Conservation (phyloP, 2,888 invertebrate species). For the Acrobasis repandana region DNA sequence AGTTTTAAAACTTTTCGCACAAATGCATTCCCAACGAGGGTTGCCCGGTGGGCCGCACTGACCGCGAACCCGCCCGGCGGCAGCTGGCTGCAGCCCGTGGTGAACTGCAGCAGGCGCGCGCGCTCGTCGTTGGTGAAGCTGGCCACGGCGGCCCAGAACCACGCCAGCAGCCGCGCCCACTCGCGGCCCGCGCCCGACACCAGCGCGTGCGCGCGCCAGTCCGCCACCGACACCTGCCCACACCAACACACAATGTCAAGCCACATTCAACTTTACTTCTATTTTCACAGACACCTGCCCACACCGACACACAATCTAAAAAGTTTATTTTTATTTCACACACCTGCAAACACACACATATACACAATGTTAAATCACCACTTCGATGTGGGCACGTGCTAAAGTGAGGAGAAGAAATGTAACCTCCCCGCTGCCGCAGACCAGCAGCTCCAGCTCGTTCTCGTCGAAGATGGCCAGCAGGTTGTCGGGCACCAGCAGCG, state of each 20-base stretch:
- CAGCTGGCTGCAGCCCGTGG: conserved; percentile 95
- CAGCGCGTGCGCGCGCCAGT: conserved; percentile 94
- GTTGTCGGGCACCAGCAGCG: conserved; percentile 95
- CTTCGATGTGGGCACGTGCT: too few species aligned
- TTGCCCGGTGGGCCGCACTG: too few species aligned
- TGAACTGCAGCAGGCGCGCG: conserved; percentile 95
- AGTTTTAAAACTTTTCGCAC: too few species aligned
- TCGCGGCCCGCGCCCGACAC: conserved; percentile 91
- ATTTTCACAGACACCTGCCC: too few species aligned
- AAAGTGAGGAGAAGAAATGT: neutral
- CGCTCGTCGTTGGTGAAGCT: conserved; percentile 96
- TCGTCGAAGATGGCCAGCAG: conserved; percentile 97
- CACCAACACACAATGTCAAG: too few species aligned
- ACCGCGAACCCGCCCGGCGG: conserved; percentile 91
- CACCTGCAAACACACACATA: too few species aligned
- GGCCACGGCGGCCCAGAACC: conserved; percentile 85
- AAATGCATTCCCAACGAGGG: too few species aligned
- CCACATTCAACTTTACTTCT: too few species aligned
- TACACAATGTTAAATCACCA: too few species aligned
- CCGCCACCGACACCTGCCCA: conserved; percentile 89
- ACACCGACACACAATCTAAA: too few species aligned
- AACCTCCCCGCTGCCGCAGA: conserved; percentile 94
- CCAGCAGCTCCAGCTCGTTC: conserved; percentile 95
- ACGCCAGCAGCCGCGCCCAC: conserved; percentile 89
- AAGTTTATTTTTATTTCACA: too few species aligned